These are phyloP conservation scores for Euproctis similis DNA, from an alignment of 2,888 invertebrate species.

Conservation along the genomic window DNA sequence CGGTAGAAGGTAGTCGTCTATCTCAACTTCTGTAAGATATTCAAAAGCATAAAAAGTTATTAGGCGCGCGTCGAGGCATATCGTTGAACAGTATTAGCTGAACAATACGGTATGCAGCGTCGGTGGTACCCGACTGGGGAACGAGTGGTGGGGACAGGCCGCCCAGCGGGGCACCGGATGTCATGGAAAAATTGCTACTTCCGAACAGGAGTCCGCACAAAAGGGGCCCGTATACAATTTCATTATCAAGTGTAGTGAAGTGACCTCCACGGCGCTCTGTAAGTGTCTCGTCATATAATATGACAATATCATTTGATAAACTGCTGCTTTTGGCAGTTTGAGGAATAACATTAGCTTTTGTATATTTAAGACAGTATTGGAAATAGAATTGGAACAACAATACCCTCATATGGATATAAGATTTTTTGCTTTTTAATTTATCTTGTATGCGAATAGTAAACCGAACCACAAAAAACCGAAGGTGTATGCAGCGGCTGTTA, in stretches of 20 bases:
- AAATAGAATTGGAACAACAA: no score
- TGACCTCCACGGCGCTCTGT: slow-evolving; percentile 44
- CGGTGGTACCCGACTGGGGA: slow-evolving; percentile 17
- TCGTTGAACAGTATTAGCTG: slow-evolving; percentile 40
- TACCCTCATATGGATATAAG: no score
- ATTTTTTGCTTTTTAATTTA: no score
- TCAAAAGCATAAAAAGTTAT: slow-evolving; percentile 24
- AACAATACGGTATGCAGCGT: slow-evolving; percentile 45
- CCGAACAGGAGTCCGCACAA: slow-evolving; percentile 52
- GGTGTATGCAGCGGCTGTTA: no score
- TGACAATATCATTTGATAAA: no score
- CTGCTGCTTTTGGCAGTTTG: no score
- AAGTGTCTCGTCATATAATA: slow-evolving; percentile 46
- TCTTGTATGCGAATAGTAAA: no score
- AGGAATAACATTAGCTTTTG: no score
- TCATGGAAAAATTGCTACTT: slow-evolving; percentile 68
- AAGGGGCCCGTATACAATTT: slow-evolving; percentile 51
- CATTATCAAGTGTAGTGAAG: slow-evolving; percentile 55
- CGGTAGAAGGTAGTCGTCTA: not conserved
- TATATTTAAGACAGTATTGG: no score
- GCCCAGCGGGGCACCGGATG: slow-evolving; percentile 58
- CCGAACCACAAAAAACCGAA: no score
- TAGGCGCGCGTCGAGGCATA: slow-evolving; percentile 37
- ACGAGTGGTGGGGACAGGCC: slow-evolving; percentile 41
- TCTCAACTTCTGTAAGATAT: not conserved